Conservation (phyloP, 2,888 invertebrate genomes). For the Tetrapedia diversipes region DNA sequence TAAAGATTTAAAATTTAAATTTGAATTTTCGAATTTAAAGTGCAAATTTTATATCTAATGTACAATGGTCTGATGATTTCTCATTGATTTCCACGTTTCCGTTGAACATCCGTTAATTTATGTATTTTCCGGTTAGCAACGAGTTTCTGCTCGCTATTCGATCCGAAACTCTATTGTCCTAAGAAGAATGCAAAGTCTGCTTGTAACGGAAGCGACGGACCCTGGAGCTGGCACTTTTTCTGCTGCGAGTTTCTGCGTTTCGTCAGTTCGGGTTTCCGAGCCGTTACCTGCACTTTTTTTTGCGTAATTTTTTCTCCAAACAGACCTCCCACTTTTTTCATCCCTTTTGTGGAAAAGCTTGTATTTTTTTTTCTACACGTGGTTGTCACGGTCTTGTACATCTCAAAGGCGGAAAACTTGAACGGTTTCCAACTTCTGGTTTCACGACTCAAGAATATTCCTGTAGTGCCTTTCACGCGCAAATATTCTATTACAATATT, state of each 20-base stretch:
- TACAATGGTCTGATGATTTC: no score
- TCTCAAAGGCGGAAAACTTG: background rate
- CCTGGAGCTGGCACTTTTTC: conserved; percentile 24
- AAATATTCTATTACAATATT: no score
- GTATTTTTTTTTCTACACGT: conserved; percentile 31
- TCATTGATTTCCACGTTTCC: no score
- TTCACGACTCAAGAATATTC: background rate
- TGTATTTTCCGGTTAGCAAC: background rate
- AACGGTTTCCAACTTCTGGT: background rate
- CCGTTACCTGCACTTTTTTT: conserved; percentile 52
- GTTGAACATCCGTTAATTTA: background rate
- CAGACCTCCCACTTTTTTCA: conserved; percentile 22
- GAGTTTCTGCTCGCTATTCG: background rate
- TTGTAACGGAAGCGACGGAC: conserved; percentile 31
- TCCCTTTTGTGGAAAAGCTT: background rate
- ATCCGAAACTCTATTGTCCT: background rate
- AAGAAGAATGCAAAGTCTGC: conserved; percentile 8
- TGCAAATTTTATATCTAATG: background rate
- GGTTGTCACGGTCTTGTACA: conserved; percentile 11
- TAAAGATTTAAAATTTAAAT: background rate
- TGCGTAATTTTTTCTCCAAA: conserved; percentile 43
- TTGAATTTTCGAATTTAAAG: background rate
- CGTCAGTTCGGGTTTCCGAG: background rate
- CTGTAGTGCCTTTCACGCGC: background rate
- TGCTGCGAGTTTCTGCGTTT: background rate